These are phyloP conservation scores for Propsilocerus akamusi DNA, from an alignment of 1,140 invertebrate genomes.

Conservation along the genomic window DNA sequence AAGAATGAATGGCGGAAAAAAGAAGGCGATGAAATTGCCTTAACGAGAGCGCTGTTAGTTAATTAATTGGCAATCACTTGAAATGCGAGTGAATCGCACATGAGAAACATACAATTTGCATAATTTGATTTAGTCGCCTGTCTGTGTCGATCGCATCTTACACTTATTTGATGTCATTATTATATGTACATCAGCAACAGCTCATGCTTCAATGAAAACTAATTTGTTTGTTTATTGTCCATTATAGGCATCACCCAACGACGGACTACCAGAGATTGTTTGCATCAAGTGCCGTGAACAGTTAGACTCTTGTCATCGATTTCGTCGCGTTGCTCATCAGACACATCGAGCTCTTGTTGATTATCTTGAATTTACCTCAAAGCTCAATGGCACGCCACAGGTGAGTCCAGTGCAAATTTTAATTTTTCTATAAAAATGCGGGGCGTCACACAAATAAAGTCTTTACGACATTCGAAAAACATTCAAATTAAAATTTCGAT, in stretches of 20 bases:
- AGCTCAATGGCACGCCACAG: not conserved
- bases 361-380: conserved; percentile 4
- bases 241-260: conserved; percentile 15
- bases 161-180: not conserved
- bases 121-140: conserved; percentile 2
- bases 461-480: too few relatives aligned
- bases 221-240: not conserved
- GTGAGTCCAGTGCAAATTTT: too few relatives aligned
- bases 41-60: not conserved
- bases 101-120: not conserved
- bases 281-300: conserved; percentile 16
- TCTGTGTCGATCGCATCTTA: too few relatives aligned
- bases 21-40: not conserved
- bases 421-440: too few relatives aligned
- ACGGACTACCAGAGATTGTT: conserved; percentile 19
- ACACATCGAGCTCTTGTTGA: conserved; percentile 14
- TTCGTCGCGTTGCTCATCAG: conserved; percentile 18
- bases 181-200: not conserved
- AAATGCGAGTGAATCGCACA: not conserved
- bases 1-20: not conserved
- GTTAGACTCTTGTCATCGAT: conserved; percentile 18
- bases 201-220: not conserved
- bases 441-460: too few relatives aligned
- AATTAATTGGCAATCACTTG: conserved; percentile 1
- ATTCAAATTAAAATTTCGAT: too few relatives aligned